These are phyloP conservation scores for Drosophila paranaensis DNA, from an alignment of 2,888 invertebrate genomes.

Conservation along the genomic window DNA sequence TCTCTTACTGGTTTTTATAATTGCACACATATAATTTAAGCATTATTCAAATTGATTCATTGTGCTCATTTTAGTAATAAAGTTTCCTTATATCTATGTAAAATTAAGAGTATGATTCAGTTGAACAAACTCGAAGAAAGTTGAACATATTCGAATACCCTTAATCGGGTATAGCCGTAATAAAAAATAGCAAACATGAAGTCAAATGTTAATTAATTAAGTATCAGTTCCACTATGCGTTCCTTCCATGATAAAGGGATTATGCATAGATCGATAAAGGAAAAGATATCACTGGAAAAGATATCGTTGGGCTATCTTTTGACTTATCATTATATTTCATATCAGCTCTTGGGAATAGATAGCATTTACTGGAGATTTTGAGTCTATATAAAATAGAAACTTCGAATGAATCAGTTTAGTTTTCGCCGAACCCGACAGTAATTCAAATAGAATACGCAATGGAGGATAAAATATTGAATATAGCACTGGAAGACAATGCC, in stretches of 20 bases:
- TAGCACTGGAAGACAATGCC: constrained; percentile 17
- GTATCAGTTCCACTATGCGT: no score
- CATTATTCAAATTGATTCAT: not conserved
- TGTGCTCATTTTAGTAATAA: not conserved
- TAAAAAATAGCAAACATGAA: not conserved
- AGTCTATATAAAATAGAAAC: not conserved
- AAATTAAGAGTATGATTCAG: not conserved
- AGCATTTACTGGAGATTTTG: not conserved
- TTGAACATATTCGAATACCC: not conserved
- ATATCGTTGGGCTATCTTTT: not conserved
- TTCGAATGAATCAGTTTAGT: constrained; percentile 16
- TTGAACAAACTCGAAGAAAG: not conserved
- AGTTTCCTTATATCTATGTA: not conserved
- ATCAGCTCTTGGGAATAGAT: constrained; percentile 14
- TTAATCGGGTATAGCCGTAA: no score
- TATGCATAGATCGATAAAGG: not conserved
- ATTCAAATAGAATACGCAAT: not conserved
- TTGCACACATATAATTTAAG: not conserved
- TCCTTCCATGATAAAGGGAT: not conserved
- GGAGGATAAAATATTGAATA: constrained; percentile 28
- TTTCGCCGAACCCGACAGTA: not conserved
- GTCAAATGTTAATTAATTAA: not conserved
- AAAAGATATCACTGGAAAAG: not conserved
- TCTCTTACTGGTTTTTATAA: not conserved
- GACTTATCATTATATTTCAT: constrained; percentile 5